Evolutionary conservation across 2,113 vertebrate species (phyloP).

Genomic region (Heterochromis multidens): DNA sequence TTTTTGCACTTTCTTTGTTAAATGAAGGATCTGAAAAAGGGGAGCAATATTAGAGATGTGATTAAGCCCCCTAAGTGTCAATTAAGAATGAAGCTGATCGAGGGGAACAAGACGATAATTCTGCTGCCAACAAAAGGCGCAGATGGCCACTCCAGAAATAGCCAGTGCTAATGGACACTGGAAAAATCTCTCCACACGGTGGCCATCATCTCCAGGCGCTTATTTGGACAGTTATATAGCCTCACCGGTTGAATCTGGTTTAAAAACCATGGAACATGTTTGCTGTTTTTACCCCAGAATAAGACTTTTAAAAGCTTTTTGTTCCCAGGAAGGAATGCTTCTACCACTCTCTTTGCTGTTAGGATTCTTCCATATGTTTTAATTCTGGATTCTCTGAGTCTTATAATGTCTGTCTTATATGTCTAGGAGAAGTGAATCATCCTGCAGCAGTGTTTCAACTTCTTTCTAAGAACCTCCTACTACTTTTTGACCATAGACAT

Average conservation of each 20-base stretch:
- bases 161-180: neutral
- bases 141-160: neutral
- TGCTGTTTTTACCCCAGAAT: neutral
- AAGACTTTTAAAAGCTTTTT: neutral
- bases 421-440: neutral
- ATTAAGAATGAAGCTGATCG: neutral
- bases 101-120: neutral
- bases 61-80: neutral
- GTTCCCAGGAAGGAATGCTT: neutral
- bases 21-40: too few relatives aligned
- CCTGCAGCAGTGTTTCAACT: neutral
- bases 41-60: neutral
- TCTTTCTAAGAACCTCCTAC: neutral
- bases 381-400: neutral
- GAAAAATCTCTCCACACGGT: neutral
- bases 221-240: neutral
- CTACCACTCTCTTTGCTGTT: neutral
- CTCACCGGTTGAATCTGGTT: neutral
- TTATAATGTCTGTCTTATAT: neutral
- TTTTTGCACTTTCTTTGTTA: too few relatives aligned
- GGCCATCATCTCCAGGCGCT: neutral
- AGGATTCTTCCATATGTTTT: neutral
- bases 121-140: neutral
- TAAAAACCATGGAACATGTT: neutral
- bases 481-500: neutral